Base-by-base conservation (phyloP, 2,113 vertebrate species). In the Falco punctatus region DNA sequence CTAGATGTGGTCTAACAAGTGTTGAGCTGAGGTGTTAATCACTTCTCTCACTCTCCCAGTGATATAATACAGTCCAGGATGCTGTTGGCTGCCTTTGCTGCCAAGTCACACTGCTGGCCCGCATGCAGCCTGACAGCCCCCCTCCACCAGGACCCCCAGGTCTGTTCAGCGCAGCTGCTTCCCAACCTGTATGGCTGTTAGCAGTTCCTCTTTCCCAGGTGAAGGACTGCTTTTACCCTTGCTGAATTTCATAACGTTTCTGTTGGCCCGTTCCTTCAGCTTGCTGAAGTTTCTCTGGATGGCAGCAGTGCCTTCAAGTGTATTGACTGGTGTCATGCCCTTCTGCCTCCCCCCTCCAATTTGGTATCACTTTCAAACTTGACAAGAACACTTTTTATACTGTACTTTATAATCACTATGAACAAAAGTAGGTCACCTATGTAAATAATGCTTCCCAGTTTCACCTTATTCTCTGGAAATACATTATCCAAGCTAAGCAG, bases 251-350 rank as follows among this genome's bases (percentile, higher is more conserved):
- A 51, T 27, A 23, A 73, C 46, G 54, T 42, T 42, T 42, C 42
- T 42, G 42, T 42, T 42, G 42, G 42, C 42, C 42, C 42, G 14
- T 42, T 42, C 42, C 42, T 42, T 42, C 42, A 42, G 42, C 42
- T 42, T 42, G 42, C 42, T 61, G 20, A 81, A 57, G 33, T 33
- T 38, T 62, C 55, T 91, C 61, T 58, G 61, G 15, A 54, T 51
- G 61, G 52, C 57, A 88, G 23, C 17, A 44, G n/a, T 82, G 52
- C 48, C 62, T 52, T 64, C 52, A 85, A 49, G 15, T 11, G 6
- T 48, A 51, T 4, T n/a, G n/a, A 55, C 9, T 24, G 65, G 33
- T 82, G 38, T 40, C 1, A 0, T 11, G 20, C 4, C 22, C 11
- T 8, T 5, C 13, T 44, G 51, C 38, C 22, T 72, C 11, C 5